Conservation (phyloP, 2,113 vertebrate species). For the Campylorhamphus procurvoides region DNA sequence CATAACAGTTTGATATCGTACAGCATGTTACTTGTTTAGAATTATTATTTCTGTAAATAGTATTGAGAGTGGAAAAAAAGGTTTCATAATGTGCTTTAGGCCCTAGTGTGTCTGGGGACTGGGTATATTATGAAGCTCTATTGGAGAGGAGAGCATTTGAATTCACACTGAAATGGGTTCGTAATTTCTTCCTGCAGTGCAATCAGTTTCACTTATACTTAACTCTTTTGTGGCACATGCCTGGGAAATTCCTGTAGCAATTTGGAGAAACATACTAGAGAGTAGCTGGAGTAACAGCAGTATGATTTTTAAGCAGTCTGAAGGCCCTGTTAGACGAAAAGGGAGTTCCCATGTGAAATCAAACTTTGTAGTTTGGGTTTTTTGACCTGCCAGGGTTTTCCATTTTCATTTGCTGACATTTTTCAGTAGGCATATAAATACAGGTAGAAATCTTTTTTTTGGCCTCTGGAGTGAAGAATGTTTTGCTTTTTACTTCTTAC, state of each 20-base stretch:
- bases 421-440: neutral
- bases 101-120: neutral
- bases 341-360: neutral
- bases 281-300: neutral
- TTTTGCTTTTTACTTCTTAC: neutral
- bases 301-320: neutral
- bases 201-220: constrained; percentile 6
- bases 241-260: neutral
- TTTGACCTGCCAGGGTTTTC: neutral
- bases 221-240: neutral
- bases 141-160: neutral
- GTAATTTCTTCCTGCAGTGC: neutral
- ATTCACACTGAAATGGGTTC: neutral
- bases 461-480: neutral
- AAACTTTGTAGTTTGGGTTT: neutral
- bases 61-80: neutral
- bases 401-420: neutral
- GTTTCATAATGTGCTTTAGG: neutral
- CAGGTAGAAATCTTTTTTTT: neutral
- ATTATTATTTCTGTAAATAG: constrained; percentile 12
- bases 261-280: neutral
- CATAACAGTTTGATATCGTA: neutral
- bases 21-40: neutral
- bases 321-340: neutral
- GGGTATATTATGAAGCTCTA: neutral